These are phyloP conservation scores for Amphipoea lucens DNA, from an alignment of 2,888 invertebrate genomes.

Conservation along the genomic window DNA sequence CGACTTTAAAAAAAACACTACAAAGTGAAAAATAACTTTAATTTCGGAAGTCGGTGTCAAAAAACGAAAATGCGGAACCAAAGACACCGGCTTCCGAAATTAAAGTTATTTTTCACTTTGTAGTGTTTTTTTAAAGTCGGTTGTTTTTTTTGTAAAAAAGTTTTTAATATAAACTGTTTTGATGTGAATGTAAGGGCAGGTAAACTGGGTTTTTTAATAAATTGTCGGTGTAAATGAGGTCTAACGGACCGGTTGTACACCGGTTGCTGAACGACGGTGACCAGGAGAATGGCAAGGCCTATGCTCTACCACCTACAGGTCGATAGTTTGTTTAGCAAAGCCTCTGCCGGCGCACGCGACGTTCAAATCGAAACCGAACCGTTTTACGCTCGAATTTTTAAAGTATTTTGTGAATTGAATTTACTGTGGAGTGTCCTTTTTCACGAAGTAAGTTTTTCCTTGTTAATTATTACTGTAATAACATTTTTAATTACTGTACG, in stretches of 20 bases:
- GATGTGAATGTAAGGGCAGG: slow-evolving; percentile 12
- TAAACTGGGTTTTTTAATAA: slow-evolving; percentile 25
- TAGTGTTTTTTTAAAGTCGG: too few species aligned
- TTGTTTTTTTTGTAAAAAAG: too few species aligned
- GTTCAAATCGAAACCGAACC: slow-evolving; percentile 18
- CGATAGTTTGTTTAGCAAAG: slow-evolving; percentile 74
- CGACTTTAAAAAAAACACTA: too few species aligned
- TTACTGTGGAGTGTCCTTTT: slow-evolving; percentile 47
- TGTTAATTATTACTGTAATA: slow-evolving; percentile 35
- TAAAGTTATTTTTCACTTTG: too few species aligned
- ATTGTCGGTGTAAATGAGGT: slow-evolving; percentile 68
- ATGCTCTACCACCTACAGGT: slow-evolving; percentile 51
- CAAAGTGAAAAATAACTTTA: too few species aligned
- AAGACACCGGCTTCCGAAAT: too few species aligned
- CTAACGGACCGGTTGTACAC: slow-evolving; percentile 69
- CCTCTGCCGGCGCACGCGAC: slow-evolving; percentile 75
- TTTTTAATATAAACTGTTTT: background rate
- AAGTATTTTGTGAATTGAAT: slow-evolving; percentile 42
- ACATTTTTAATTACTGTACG: slow-evolving; percentile 26
- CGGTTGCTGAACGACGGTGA: slow-evolving; percentile 47
- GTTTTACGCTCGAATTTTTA: slow-evolving; percentile 32
- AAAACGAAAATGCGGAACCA: too few species aligned
- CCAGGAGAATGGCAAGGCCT: slow-evolving; percentile 73
- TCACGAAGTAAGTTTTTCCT: slow-evolving; percentile 52
- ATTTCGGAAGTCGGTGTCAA: too few species aligned